phyloP scores from a whole-genome alignment of 2,888 invertebrate genomes.

The Periphyllus acericola region DNA sequence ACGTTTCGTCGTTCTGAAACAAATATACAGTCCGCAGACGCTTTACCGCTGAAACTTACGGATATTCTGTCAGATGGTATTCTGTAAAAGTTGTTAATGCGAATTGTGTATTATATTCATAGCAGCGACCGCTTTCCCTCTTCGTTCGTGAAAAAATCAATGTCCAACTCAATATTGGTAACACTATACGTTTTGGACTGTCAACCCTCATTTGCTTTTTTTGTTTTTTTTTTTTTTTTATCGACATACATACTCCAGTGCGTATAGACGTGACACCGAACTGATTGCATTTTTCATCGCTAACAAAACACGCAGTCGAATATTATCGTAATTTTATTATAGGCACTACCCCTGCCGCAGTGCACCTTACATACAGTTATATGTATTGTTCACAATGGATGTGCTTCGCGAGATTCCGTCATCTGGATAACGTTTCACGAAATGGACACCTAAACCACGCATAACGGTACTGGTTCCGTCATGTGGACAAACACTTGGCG shows the following conservation, averaged over 20 bases:
- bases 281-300: neutral
- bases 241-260: neutral
- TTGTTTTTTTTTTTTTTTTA: neutral
- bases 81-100: neutral
- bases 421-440: no score
- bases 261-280: neutral
- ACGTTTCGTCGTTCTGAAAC: no score
- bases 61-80: neutral
- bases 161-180: neutral
- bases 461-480: no score
- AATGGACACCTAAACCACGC: no score
- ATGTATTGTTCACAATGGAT: no score
- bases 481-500: no score
- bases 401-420: no score
- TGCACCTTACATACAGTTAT: neutral
- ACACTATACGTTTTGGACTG: neutral
- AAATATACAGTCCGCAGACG: neutral
- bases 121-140: neutral
- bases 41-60: neutral
- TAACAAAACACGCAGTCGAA: neutral
- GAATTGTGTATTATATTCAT: neutral
- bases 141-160: neutral
- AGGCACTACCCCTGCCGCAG: neutral
- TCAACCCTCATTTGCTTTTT: neutral
- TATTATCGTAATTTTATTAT: neutral